phyloP scores from a whole-genome alignment of 2,797 vertebrate genomes.

The Enteromius treurensis region DNA sequence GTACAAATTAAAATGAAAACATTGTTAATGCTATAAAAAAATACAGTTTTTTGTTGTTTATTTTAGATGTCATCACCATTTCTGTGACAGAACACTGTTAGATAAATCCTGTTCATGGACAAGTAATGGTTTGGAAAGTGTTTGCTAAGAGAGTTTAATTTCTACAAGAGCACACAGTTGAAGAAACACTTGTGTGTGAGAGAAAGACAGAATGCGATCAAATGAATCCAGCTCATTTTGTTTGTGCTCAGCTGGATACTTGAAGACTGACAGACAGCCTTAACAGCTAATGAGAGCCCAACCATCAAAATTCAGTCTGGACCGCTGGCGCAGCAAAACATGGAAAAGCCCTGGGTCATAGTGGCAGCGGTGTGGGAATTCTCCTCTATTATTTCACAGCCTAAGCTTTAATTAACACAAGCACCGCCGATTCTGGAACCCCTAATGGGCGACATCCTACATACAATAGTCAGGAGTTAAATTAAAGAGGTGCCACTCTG shows the following conservation, averaged over 20 bases:
- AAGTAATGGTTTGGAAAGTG: background rate
- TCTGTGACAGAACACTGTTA: background rate
- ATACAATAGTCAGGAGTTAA: constrained; percentile 43
- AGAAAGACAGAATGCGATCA: background rate
- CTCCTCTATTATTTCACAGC: constrained; percentile 60
- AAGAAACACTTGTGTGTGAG: background rate
- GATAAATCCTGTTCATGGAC: background rate
- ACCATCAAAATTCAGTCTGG: background rate
- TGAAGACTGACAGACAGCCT: constrained; percentile 20
- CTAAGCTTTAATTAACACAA: constrained; percentile 73
- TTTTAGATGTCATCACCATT: background rate
- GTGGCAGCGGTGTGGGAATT: constrained; percentile 66
- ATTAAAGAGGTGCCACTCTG: constrained; percentile 54
- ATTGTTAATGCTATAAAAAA: background rate
- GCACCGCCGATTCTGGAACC: constrained; percentile 57
- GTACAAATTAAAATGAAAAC: background rate
- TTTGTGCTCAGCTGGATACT: constrained; percentile 5
- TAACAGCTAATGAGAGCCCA: background rate
- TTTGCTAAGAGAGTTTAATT: background rate
- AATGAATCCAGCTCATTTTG: background rate
- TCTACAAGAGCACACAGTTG: background rate
- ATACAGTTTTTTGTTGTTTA: too few species aligned
- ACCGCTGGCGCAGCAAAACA: constrained; percentile 52
- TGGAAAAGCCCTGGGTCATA: constrained; percentile 60
- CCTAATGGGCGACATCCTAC: constrained; percentile 61